Evolutionary conservation across 2,888 invertebrate species (phyloP).

Genomic region (Plagodis dolabraria): DNA sequence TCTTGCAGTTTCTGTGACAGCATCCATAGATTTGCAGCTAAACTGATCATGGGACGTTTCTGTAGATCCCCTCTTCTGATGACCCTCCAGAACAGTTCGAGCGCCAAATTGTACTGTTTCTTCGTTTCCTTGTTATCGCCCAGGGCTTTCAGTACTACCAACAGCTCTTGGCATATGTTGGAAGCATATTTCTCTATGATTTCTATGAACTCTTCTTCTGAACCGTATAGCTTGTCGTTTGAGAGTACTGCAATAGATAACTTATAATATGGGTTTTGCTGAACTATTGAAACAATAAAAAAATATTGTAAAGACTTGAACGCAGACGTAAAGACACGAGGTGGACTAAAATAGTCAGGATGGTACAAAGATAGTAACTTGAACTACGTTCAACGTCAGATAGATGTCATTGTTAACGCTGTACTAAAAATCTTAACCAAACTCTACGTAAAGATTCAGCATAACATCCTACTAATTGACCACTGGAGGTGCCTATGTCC

Average conservation of each 20-base stretch:
- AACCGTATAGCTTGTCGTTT: slow-evolving; percentile 96
- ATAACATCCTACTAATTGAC: no score
- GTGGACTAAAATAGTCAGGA: no score
- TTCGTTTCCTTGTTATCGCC: slow-evolving; percentile 87
- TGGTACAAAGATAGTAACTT: no score
- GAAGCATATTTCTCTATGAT: slow-evolving; percentile 92
- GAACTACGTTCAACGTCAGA: no score
- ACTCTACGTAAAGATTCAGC: no score
- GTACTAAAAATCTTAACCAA: no score
- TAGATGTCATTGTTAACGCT: no score
- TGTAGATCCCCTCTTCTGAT: slow-evolving; percentile 87
- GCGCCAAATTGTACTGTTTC: slow-evolving; percentile 89
- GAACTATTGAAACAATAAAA: no score
- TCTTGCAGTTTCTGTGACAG: slow-evolving; percentile 87
- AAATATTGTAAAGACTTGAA: no score
- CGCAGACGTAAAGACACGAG: no score
- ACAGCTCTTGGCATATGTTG: slow-evolving; percentile 90
- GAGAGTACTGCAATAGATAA: slow-evolving; percentile 89
- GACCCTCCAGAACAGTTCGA: slow-evolving; percentile 90
- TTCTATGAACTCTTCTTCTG: slow-evolving; percentile 92
- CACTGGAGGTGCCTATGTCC: no score
- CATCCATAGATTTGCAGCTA: slow-evolving; percentile 93
- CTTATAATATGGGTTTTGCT: no score
- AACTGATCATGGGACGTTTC: slow-evolving; percentile 84
- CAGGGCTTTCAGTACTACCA: slow-evolving; percentile 88